Evolutionary conservation across 2,888 invertebrate species (phyloP), one percentile per base, ranked within the genome.

Genomic region (Acleris laterana): DNA sequence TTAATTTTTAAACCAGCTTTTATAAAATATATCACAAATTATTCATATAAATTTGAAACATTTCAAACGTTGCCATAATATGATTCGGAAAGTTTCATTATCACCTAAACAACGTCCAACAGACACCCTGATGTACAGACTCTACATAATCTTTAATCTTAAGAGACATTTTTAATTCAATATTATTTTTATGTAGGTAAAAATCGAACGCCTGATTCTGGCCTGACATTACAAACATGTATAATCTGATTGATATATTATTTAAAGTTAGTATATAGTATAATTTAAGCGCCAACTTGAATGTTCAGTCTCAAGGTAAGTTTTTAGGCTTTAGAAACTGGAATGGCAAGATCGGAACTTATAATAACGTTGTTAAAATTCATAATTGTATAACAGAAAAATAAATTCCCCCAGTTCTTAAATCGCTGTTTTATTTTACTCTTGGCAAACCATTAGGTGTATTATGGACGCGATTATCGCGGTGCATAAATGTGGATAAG

Each of bases 271-370:
- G 38, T 46, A 17, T 46, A 13, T 13, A 38, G 38, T 46, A 17
- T n/a, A 17, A 46, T 5, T 46, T 16, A 46, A 46, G 46, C 46
- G 46, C 46, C 46, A 46, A 46, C 46, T 16, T 46, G 46, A 46
- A 46, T 55, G 55, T 71, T 78, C 74, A 78, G 78, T 77, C 76
- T 76, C 70, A 71, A 71, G 68, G 70, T 13, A 63, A 68, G 44
- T 46, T 46, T 46, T 17, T n/a, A n/a, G 46, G 46, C n/a, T 20
- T 9, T 25, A 57, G 46, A 57, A 44, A 44, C 22, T 57, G 77
- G 72, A 77, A 78, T 78, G 81, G 80, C 81, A 81, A 81, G 79
- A 80, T 70, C 60, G 70, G 44, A 46, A 59, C 11, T 16, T 42
- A 46, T 55, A 63, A 25, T 38, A 11, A 52, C 52, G 53, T 49